Evolutionary conservation across 1,140 invertebrate species (phyloP).

Genomic region (Archivesica marissinica): DNA sequence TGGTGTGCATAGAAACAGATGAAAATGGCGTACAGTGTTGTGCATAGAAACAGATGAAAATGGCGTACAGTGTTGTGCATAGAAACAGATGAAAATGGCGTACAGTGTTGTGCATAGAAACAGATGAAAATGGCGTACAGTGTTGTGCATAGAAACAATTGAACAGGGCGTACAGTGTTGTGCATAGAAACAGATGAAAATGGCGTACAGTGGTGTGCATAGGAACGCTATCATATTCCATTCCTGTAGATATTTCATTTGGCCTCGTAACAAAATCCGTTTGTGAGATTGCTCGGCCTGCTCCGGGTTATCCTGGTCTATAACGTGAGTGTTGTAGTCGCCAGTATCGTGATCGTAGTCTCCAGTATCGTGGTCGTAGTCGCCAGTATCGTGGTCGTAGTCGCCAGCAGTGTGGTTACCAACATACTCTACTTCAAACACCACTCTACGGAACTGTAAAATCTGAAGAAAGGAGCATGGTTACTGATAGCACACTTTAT

Average conservation of each 20-base stretch:
- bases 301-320: background rate
- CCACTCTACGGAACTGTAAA: constrained; percentile 59
- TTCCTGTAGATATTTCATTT: constrained; percentile 92
- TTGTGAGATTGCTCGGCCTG: background rate
- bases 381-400: background rate
- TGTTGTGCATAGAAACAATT: no score
- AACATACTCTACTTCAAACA: constrained; percentile 68
- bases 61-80: no score
- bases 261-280: constrained; percentile 87
- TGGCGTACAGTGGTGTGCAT: constrained; percentile 92
- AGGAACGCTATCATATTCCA: constrained; percentile 92
- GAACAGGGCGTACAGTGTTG: no score
- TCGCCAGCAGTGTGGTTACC: background rate
- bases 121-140: no score
- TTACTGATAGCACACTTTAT: no score
- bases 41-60: no score
- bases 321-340: background rate
- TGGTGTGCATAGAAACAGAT: no score
- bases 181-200: no score
- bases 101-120: no score
- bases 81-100: no score
- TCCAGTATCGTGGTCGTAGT: background rate
- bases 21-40: no score
- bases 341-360: background rate
- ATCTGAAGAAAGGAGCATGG: constrained; percentile 62